A percentile compares a stretch with the other conserved stretches of the same genome.
These are phyloP conservation scores for Xerus inauris DNA, from an alignment of 2,113 vertebrate species.

Conservation along the genomic window DNA sequence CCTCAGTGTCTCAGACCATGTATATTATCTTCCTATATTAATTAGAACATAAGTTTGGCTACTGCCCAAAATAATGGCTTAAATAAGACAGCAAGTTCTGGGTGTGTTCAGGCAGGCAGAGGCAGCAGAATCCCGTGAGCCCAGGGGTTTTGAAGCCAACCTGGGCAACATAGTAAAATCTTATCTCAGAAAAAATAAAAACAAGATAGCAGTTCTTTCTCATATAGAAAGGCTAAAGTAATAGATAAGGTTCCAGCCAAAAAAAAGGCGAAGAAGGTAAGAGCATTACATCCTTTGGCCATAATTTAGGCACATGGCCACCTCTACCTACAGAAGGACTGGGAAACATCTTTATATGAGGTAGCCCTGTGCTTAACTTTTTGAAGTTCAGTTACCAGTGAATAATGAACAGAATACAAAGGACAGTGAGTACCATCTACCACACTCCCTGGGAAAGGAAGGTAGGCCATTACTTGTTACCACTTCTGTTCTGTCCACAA, in stretches of 20 bases:
- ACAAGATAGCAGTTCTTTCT: not conserved
- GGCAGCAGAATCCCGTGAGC: not conserved
- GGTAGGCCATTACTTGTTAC: not conserved
- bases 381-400: not conserved
- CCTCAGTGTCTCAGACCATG: not conserved
- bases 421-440: not conserved
- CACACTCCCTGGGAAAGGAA: not conserved
- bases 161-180: not conserved
- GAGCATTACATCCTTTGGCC: not conserved
- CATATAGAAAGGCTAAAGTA: not conserved
- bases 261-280: not conserved
- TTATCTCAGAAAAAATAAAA: not conserved
- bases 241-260: not conserved
- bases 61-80: not conserved
- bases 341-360: not conserved
- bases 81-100: not conserved
- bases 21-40: not conserved
- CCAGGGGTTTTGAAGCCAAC: not conserved
- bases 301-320: not conserved
- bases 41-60: not conserved
- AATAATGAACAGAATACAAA: not conserved
- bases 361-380: not conserved
- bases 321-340: not conserved
- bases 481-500: not conserved
- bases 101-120: not conserved